These are phyloP conservation scores for Phlogophora meticulosa DNA, from an alignment of 2,888 invertebrate genomes.

Conservation along the genomic window DNA sequence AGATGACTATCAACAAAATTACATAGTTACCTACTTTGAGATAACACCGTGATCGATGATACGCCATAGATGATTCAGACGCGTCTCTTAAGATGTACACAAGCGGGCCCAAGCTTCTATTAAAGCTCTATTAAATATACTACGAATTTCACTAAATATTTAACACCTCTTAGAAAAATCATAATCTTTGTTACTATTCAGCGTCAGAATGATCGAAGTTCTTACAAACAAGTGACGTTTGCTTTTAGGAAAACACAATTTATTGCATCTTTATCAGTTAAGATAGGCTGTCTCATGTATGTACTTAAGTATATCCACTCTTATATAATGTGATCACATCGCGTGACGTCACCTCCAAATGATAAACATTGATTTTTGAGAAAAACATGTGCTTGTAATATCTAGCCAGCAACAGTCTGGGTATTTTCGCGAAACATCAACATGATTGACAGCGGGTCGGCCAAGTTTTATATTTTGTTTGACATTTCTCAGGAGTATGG, in stretches of 20 bases:
- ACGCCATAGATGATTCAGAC: constrained; percentile 31
- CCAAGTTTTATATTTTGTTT: too few species aligned
- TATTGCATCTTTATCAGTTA: constrained; percentile 55
- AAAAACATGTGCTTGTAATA: constrained; percentile 34
- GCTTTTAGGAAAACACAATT: constrained; percentile 14
- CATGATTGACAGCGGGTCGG: neutral
- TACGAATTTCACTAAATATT: too few species aligned
- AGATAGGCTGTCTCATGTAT: constrained; percentile 33
- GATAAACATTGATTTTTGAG: constrained; percentile 48
- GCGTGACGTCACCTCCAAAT: constrained; percentile 41
- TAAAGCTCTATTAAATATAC: too few species aligned
- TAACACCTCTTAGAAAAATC: neutral
- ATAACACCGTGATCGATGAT: constrained; percentile 38
- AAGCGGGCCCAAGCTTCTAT: neutral
- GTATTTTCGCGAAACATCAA: neutral
- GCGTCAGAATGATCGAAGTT: constrained; percentile 6
- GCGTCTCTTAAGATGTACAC: neutral
- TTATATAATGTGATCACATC: constrained; percentile 50
- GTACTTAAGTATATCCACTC: constrained; percentile 7
- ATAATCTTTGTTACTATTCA: neutral
- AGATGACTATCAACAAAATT: constrained; percentile 46
- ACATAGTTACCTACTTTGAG: constrained; percentile 36
- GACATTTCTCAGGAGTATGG: too few species aligned
- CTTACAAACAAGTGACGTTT: constrained; percentile 49
- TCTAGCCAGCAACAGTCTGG: neutral